Evolutionary conservation across 37 sponge, comb jelly and placozoan genomes (phyloP).

Genomic region (Mnemiopsis leidyi): DNA sequence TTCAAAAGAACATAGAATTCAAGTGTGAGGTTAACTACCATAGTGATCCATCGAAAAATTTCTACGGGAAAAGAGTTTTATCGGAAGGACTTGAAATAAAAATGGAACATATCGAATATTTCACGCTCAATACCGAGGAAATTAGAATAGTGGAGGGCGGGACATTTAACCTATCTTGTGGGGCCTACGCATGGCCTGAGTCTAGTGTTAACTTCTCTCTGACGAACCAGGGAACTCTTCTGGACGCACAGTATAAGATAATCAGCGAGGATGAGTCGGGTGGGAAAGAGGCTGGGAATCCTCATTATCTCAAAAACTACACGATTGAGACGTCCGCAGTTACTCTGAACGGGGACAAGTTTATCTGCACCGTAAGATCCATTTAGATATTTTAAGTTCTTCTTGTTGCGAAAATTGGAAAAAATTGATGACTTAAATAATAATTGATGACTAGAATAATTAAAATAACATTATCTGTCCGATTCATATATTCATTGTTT

Average conservation of each 20-base stretch:
- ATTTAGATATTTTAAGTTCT: no score
- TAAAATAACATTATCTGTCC: no score
- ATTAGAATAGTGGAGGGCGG: not conserved
- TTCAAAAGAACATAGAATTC: not conserved
- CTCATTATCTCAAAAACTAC: not conserved
- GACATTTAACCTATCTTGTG: not conserved
- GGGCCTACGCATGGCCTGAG: not conserved
- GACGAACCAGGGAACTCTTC: not conserved
- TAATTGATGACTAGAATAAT: no score
- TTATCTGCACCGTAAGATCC: not conserved
- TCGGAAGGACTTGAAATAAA: not conserved
- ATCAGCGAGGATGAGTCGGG: not conserved
- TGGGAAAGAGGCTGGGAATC: not conserved
- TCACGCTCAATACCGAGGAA: not conserved
- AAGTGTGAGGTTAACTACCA: not conserved
- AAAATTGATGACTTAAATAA: no score
- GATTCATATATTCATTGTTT: no score
- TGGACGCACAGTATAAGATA: not conserved
- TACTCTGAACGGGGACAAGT: not conserved
- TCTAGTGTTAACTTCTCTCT: not conserved
- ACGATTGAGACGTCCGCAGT: not conserved
- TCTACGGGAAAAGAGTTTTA: not conserved
- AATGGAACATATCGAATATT: not conserved
- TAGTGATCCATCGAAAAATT: not conserved
- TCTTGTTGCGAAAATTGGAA: no score